Percentiles rank a stretch among this genome's conserved stretches.
Conservation (phyloP, 2,888 invertebrate genomes). For the Polydesmus complanatus region DNA sequence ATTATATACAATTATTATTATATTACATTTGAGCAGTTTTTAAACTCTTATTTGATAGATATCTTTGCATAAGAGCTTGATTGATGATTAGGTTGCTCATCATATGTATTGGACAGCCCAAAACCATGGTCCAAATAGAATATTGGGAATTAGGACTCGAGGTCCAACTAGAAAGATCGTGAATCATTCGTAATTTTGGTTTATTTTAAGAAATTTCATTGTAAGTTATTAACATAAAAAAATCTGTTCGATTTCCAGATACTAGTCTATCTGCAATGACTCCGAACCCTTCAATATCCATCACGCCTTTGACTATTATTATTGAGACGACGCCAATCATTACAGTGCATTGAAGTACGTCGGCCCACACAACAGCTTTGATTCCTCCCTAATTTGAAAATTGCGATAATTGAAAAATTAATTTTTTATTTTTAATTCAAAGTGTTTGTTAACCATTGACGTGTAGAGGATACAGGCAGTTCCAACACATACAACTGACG, state of each 20-base stretch:
- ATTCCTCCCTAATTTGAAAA: slow-evolving; percentile 7
- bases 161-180: neutral
- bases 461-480: slow-evolving; percentile 1
- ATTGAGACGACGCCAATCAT: neutral
- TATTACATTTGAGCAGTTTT: neutral
- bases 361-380: slow-evolving; percentile 12
- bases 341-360: neutral
- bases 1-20: too few species aligned
- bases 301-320: slow-evolving; percentile 1
- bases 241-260: neutral
- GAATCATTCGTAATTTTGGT: neutral
- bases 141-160: slow-evolving; percentile 4
- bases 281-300: neutral
- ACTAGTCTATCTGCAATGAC: neutral
- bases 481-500: slow-evolving; percentile 1
- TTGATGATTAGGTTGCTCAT: neutral
- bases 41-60: neutral
- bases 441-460: slow-evolving; percentile 1
- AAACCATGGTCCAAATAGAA: slow-evolving; percentile 1
- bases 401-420: neutral
- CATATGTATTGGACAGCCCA: neutral
- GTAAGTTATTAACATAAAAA: slow-evolving; percentile 2
- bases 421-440: neutral
- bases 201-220: too few species aligned
- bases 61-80: slow-evolving; percentile 4